Percentiles rank a stretch among this genome's conserved stretches.
Evolutionary conservation across 2,113 vertebrate species (phyloP).

Genomic region (Microcebus griseorufus): DNA sequence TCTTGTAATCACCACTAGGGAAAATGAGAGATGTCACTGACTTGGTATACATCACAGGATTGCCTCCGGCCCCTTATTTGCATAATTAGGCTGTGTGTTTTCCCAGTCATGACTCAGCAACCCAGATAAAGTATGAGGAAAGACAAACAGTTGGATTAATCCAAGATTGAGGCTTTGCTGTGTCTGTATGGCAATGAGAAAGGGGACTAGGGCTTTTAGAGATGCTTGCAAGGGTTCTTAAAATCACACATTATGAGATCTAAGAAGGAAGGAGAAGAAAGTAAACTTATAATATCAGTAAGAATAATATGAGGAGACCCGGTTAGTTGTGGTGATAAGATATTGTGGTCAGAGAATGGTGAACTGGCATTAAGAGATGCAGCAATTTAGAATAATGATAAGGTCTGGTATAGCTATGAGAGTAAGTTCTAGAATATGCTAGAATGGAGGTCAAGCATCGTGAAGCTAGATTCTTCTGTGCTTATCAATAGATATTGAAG

Average conservation of each 20-base stretch:
- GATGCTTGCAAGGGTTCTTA: not conserved
- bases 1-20: not conserved
- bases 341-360: not conserved
- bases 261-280: not conserved
- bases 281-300: not conserved
- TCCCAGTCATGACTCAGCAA: not conserved
- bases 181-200: not conserved
- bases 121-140: not conserved
- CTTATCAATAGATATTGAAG: not conserved
- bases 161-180: not conserved
- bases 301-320: not conserved
- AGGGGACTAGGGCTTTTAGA: not conserved
- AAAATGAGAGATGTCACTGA: not conserved
- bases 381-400: not conserved
- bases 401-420: not conserved
- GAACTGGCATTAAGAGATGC: not conserved
- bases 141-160: constrained; percentile 2
- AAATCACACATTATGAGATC: not conserved
- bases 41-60: not conserved
- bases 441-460: not conserved
- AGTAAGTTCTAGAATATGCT: not conserved
- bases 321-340: not conserved
- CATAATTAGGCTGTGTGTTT: not conserved
- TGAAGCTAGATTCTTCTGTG: constrained; percentile 7
- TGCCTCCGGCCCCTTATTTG: not conserved